Evolutionary conservation across 1,140 invertebrate genomes (phyloP), one percentile per base, ranked within the genome.

Genomic region (Drosophila lacertosa): DNA sequence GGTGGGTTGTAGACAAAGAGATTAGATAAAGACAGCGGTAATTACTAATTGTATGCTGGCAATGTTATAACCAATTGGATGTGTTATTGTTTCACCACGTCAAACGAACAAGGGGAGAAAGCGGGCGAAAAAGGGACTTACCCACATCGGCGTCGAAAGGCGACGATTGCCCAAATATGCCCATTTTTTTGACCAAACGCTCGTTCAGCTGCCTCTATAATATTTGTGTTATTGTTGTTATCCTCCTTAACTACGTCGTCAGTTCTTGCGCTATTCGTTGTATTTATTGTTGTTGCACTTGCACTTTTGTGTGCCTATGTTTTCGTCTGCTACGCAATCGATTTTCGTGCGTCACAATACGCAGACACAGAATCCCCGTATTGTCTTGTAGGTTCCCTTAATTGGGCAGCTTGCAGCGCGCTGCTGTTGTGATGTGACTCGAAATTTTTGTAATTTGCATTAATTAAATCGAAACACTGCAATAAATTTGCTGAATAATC

Each of bases 141-240:
- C 95, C 95, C 76, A 96, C 95, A 92, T 95, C 95, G 90, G 92
- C 92, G 89, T 96, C 95, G 83, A 96, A 95, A 59, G 94, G 94
- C 76, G 94, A 94, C 44, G 93, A 93, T 80, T 92, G 94, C 37
- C 93, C 92, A 91, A 96, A 95, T 69, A 95, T 92, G 18, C 94
- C 93, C 95, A 95, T 95, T 37, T 81, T 47, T 37, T 69, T 75
- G 40, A 59, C 54, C 40, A 68, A 66, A 62, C 55, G 45, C 6
- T 40, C 65, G 60, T 63, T 74, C 44, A 51, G 44, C 54, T 84
- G 48, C 29, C 65, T 65, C 9, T 58, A 53, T 58, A 78, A 55
- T 63, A 78, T 68, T 50, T 78, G 55, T 69, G 40, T 24, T 33
- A 63, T 69, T 63, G 29, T 57, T 70, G 4, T 39, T 47, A 45